A percentile compares a stretch with the other conserved stretches of the same genome.
Conservation (phyloP, 2,888 invertebrate genomes). For the Parnassius orleans region DNA sequence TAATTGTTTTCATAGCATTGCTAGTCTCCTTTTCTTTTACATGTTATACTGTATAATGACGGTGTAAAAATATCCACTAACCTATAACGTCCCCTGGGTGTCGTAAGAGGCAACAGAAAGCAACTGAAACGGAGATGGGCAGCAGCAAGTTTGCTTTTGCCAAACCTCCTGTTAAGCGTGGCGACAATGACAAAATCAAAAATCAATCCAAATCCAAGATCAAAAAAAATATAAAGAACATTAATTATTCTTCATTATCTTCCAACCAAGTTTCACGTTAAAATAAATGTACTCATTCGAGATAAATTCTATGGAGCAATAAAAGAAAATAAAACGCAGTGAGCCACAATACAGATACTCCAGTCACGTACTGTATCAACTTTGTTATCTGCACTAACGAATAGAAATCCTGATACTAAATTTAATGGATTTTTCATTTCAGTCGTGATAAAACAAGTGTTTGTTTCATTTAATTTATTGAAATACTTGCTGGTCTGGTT, state of each 20-base stretch:
- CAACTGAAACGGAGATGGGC: too few species aligned
- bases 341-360: slow-evolving; percentile 18
- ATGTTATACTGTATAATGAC: too few species aligned
- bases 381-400: slow-evolving; percentile 23
- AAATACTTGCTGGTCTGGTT: too few species aligned
- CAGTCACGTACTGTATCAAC: slow-evolving; percentile 26
- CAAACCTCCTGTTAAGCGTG: too few species aligned
- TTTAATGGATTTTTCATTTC: slow-evolving; percentile 19
- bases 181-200: too few species aligned
- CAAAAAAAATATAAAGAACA: background rate
- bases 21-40: too few species aligned
- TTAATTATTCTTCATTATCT: slow-evolving; percentile 3
- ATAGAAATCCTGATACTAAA: slow-evolving; percentile 24
- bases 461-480: background rate
- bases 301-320: slow-evolving; percentile 19
- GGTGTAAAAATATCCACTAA: too few species aligned
- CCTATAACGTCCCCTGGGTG: too few species aligned
- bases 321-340: slow-evolving; percentile 22
- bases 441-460: background rate
- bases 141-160: too few species aligned
- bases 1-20: too few species aligned
- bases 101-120: too few species aligned
- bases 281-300: slow-evolving; percentile 22
- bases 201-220: too few species aligned
- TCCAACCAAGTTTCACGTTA: slow-evolving; percentile 6